Evolutionary conservation across 2,797 vertebrate genomes (phyloP).

Genomic region (Triplophysa bombifrons): DNA sequence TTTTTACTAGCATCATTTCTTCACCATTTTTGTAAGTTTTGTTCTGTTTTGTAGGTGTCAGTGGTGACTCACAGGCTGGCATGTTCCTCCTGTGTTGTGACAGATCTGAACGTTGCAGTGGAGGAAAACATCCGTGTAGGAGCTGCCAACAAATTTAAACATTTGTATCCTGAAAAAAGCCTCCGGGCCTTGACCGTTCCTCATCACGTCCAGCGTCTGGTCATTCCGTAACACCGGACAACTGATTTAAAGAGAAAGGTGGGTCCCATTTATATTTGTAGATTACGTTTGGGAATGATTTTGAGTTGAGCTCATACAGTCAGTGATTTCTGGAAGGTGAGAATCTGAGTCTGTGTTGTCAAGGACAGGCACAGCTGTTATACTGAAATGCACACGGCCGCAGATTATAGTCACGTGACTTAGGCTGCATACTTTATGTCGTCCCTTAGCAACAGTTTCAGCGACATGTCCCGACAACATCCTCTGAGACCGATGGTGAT

Average conservation of each 20-base stretch:
- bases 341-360: constrained; percentile 69
- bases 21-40: background rate
- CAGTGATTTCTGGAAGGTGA: constrained; percentile 54
- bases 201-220: constrained; percentile 72
- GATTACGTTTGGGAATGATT: background rate
- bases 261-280: background rate
- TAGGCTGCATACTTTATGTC: constrained; percentile 61
- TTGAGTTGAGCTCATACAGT: background rate
- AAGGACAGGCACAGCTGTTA: constrained; percentile 74
- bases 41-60: background rate
- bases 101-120: constrained; percentile 81
- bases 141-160: constrained; percentile 79
- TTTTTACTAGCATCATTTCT: background rate
- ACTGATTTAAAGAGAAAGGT: constrained; percentile 55
- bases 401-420: constrained; percentile 69
- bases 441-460: constrained; percentile 68
- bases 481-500: constrained; percentile 49
- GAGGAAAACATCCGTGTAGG: constrained; percentile 76
- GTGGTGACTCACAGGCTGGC: constrained; percentile 72
- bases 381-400: constrained; percentile 64
- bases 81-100: constrained; percentile 67
- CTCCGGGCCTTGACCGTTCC: constrained; percentile 74
- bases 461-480: constrained; percentile 68
- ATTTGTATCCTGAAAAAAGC: constrained; percentile 80
- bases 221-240: constrained; percentile 72